Conservation (phyloP, 2,888 invertebrate genomes). For the Amphipoea lucens region DNA sequence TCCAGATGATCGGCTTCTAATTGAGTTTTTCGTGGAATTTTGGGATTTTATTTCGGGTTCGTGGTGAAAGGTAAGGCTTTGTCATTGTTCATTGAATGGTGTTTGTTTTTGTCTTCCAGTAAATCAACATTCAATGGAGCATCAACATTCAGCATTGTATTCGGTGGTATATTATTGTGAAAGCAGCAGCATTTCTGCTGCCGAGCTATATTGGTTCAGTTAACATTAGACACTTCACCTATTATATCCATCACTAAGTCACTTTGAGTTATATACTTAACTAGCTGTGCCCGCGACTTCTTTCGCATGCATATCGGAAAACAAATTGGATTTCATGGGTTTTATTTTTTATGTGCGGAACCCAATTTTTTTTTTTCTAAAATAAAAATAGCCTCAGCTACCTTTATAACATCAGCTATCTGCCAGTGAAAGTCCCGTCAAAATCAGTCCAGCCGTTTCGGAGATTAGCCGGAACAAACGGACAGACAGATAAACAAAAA, state of each 20-base stretch:
- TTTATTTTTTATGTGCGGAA: not conserved
- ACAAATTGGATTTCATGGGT: not conserved
- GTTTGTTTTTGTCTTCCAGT: not conserved
- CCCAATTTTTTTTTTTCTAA: not conserved
- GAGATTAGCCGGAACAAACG: not conserved
- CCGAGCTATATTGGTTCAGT: too few relatives aligned
- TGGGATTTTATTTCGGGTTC: not conserved
- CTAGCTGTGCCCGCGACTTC: too few relatives aligned
- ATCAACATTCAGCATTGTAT: not conserved
- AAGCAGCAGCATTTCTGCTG: not conserved
- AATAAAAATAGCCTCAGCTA: not conserved
- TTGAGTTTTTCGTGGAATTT: slow-evolving; percentile 54
- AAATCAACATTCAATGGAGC: not conserved
- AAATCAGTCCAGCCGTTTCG: not conserved
- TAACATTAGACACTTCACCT: not conserved
- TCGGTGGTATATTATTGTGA: not conserved
- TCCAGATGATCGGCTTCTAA: slow-evolving; percentile 52
- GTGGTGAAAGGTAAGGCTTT: slow-evolving; percentile 1
- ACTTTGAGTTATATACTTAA: not conserved
- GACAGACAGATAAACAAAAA: not conserved
- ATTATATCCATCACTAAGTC: not conserved
- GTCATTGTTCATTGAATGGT: not conserved
- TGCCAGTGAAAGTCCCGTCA: not conserved
- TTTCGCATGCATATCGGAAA: not conserved
- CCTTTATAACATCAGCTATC: not conserved